Evolutionary conservation across 2,797 vertebrate genomes (phyloP).

Genomic region (Gymnothorax reevesii): DNA sequence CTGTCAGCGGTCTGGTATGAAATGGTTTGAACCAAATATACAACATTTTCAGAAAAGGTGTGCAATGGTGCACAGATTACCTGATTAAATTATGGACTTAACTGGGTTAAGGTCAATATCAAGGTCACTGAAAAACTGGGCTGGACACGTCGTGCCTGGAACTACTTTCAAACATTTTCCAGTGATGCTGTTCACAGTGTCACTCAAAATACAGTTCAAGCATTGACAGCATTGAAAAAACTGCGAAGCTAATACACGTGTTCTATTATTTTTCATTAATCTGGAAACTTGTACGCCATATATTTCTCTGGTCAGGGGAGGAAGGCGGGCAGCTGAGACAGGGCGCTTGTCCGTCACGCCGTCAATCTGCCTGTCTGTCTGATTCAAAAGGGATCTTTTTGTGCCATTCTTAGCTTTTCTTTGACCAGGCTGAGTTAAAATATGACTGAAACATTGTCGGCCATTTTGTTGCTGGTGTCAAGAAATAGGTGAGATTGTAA

Average conservation of each 20-base stretch:
- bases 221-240: neutral
- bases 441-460: neutral
- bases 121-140: too few relatives aligned
- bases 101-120: too few relatives aligned
- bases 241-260: neutral
- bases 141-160: too few relatives aligned
- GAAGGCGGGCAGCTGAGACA: neutral
- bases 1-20: too few relatives aligned
- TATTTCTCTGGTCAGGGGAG: neutral
- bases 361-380: neutral
- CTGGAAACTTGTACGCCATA: too few relatives aligned
- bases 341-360: too few relatives aligned
- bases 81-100: too few relatives aligned
- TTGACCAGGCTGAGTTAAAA: neutral
- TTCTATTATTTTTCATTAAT: neutral
- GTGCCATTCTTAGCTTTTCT: neutral
- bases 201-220: neutral
- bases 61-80: too few relatives aligned
- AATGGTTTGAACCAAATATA: too few relatives aligned
- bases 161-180: neutral
- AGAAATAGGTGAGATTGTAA: neutral
- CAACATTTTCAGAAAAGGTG: too few relatives aligned
- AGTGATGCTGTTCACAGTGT: neutral
- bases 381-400: neutral
- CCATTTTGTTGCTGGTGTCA: neutral